A percentile compares a stretch with the other conserved stretches of the same genome.
These are phyloP conservation scores for Pica pica DNA, from an alignment of 2,113 vertebrate species.

Conservation along the genomic window DNA sequence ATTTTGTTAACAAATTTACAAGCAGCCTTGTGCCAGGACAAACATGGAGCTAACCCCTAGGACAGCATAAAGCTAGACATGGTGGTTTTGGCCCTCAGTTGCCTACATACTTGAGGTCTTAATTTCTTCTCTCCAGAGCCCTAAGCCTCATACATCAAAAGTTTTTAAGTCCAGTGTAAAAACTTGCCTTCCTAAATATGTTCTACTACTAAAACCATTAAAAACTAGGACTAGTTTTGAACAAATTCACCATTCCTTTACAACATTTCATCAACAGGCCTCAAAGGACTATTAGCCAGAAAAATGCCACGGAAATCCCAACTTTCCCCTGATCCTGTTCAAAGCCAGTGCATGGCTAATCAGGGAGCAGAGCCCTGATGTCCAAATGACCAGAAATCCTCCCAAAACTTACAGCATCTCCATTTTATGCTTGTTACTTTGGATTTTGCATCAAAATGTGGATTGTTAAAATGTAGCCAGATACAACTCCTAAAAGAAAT, in stretches of 20 bases:
- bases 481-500: neutral
- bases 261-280: neutral
- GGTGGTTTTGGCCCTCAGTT: neutral
- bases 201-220: neutral
- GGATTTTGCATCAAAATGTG: neutral
- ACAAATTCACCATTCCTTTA: neutral
- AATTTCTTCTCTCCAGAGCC: neutral
- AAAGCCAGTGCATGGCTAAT: neutral
- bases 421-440: neutral
- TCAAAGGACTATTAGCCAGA: neutral
- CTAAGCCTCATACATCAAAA: neutral
- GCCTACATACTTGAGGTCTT: neutral
- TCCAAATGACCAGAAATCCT: neutral
- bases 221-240: neutral
- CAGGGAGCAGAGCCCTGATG: neutral
- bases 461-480: neutral
- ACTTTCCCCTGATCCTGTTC: neutral
- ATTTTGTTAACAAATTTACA: conserved; percentile 54
- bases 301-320: fast-evolving
- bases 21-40: neutral
- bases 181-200: neutral
- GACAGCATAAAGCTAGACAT: neutral
- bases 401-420: neutral
- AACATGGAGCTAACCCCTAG: neutral
- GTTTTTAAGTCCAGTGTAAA: neutral